These are phyloP conservation scores for Carterocephalus palaemon DNA, from an alignment of 2,888 invertebrate genomes.

Conservation along the genomic window DNA sequence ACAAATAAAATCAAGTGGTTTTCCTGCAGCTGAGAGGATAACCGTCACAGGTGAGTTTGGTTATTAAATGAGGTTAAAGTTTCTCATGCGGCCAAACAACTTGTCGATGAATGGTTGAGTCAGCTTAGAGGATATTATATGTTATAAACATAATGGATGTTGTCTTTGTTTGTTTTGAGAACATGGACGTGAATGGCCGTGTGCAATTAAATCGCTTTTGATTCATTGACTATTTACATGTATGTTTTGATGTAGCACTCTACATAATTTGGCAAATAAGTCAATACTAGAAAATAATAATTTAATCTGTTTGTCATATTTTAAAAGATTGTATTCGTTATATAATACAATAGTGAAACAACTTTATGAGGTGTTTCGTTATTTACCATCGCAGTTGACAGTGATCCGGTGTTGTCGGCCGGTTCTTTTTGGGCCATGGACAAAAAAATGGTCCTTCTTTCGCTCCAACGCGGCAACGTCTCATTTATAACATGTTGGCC, in stretches of 20 bases:
- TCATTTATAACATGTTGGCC: conserved; percentile 16
- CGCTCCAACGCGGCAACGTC: conserved; percentile 34
- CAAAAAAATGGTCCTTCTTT: conserved; percentile 52
- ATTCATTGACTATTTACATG: no score
- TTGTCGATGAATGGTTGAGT: conserved; percentile 28
- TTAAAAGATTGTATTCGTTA: conserved; percentile 9
- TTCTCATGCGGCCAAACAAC: conserved; percentile 38
- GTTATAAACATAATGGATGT: conserved; percentile 51
- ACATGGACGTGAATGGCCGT: neutral
- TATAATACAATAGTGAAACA: conserved; percentile 18
- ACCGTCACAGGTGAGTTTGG: conserved; percentile 62
- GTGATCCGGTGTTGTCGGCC: conserved; percentile 40
- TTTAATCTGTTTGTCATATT: neutral
- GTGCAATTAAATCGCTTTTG: neutral
- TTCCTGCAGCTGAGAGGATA: conserved; percentile 54
- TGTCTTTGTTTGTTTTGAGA: conserved; percentile 56
- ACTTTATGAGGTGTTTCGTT: conserved; percentile 25
- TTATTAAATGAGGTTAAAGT: conserved; percentile 56
- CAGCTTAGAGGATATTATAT: conserved; percentile 26
- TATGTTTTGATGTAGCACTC: no score
- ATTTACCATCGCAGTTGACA: conserved; percentile 25
- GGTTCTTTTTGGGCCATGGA: conserved; percentile 64
- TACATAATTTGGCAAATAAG: no score
- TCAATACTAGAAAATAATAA: no score
- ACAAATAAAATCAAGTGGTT: conserved; percentile 59